These are phyloP conservation scores for Priocnemis perturbator DNA, from an alignment of 2,888 invertebrate species.

Conservation along the genomic window DNA sequence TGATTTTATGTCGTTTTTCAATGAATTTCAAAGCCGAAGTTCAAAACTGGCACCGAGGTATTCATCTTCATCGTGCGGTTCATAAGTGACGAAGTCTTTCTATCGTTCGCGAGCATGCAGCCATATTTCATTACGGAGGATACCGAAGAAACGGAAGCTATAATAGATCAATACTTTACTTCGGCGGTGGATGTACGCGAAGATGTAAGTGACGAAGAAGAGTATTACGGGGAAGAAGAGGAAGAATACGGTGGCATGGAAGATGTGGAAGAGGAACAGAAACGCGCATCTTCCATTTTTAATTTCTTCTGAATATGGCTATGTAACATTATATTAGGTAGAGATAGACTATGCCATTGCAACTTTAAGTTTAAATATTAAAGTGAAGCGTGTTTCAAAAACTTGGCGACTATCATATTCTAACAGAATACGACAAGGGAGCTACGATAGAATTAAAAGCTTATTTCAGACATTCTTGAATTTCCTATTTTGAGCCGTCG, in stretches of 20 bases:
- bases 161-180: conserved; percentile 84
- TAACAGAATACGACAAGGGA: no score
- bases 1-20: not conserved
- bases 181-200: conserved; percentile 29
- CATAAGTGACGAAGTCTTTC: conserved; percentile 80
- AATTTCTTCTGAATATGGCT: no score
- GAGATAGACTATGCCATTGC: no score
- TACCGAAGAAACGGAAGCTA: conserved; percentile 79
- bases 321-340: no score
- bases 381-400: no score
- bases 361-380: no score
- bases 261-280: conserved; percentile 27
- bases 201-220: conserved; percentile 31
- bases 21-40: conserved; percentile 49
- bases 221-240: conserved; percentile 35
- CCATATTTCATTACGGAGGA: conserved; percentile 84
- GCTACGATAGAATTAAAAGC: no score
- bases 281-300: not conserved
- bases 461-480: no score
- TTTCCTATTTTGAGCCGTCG: no score
- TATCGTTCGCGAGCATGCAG: conserved; percentile 80
- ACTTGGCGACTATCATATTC: no score
- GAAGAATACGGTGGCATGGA: conserved; percentile 23
- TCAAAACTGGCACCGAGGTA: conserved; percentile 58
- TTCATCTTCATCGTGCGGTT: conserved; percentile 81